phyloP scores from a whole-genome alignment of 2,113 vertebrate genomes.

The Rhegmatorhina hoffmannsi region DNA sequence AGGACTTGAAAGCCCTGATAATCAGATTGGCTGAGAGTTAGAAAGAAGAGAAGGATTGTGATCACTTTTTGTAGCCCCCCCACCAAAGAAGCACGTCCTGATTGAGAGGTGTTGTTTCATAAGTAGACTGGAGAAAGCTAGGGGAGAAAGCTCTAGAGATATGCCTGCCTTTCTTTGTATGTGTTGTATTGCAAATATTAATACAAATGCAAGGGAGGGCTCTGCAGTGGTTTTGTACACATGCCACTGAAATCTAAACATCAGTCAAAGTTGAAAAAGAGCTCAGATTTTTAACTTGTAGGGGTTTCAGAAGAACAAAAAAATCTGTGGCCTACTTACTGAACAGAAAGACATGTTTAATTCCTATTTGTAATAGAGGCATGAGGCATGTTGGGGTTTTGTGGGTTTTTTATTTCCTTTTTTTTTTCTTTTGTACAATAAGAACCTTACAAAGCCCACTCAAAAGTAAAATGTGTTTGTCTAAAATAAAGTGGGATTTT shows the following conservation, averaged over 20 bases:
- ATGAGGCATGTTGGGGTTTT: neutral
- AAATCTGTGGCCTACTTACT: neutral
- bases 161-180: neutral
- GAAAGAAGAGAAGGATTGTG: neutral
- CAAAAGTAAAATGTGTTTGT: neutral
- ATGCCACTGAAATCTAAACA: neutral
- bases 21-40: constrained; percentile 5
- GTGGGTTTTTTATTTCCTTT: no score
- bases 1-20: constrained; percentile 4
- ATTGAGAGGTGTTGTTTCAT: neutral
- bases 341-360: neutral
- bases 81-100: neutral
- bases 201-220: neutral
- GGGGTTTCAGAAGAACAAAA: neutral
- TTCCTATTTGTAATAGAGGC: neutral
- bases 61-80: neutral
- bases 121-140: neutral
- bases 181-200: neutral
- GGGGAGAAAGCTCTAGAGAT: neutral
- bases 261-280: neutral
- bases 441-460: neutral
- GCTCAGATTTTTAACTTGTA: neutral
- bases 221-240: neutral
- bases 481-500: neutral
- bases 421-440: no score